These are phyloP conservation scores for Coecobrya sp. DNA, from an alignment of 2,888 invertebrate species.

Conservation along the genomic window DNA sequence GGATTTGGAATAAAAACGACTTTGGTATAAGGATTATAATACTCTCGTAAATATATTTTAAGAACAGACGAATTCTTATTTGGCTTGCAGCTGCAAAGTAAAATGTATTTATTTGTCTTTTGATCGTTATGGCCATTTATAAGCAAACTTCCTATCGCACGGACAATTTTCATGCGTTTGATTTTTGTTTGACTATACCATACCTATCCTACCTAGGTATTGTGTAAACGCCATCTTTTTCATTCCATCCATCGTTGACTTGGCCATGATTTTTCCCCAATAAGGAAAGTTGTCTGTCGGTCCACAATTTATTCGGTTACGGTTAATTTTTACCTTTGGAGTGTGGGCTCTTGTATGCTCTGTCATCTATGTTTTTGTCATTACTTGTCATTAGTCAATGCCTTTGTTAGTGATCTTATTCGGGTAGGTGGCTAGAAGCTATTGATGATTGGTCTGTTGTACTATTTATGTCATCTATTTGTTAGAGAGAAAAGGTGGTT, in stretches of 20 bases:
- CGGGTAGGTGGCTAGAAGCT: background rate
- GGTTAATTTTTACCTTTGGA: conserved; percentile 55
- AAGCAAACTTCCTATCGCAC: conserved; percentile 39
- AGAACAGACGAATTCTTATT: too few species aligned
- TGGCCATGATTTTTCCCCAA: conserved; percentile 76
- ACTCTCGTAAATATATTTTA: too few species aligned
- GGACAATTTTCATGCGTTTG: conserved; percentile 1
- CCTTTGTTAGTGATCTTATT: conserved; percentile 19
- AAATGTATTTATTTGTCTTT: background rate
- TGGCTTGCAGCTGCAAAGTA: too few species aligned
- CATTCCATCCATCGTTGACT: conserved; percentile 37
- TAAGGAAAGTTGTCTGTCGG: conserved; percentile 72
- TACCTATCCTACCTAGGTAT: background rate
- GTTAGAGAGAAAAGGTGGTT: background rate
- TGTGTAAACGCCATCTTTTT: conserved; percentile 4
- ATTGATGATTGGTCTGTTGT: background rate
- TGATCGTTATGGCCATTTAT: background rate
- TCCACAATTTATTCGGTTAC: conserved; percentile 77
- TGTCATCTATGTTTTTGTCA: conserved; percentile 28
- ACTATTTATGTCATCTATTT: background rate
- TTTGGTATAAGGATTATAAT: too few species aligned
- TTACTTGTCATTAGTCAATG: conserved; percentile 8
- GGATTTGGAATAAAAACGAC: too few species aligned
- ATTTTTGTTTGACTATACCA: background rate
- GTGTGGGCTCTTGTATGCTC: conserved; percentile 34